Base-by-base conservation (phyloP, 2,797 vertebrate species). In the Tadarida brasiliensis region DNA sequence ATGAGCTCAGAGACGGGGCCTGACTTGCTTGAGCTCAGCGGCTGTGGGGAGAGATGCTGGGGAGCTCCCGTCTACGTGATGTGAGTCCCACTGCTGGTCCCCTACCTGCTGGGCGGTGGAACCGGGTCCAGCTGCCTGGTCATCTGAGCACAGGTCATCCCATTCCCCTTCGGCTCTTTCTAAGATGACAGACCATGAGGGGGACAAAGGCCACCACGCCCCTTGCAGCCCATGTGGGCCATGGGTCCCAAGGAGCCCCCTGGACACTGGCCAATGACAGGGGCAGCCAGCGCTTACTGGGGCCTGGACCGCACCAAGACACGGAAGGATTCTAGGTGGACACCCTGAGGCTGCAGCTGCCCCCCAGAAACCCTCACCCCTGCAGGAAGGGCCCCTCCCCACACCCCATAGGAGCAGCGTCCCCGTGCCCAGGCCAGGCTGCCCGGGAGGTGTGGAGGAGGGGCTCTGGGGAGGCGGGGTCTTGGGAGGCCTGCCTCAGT, bases 21-120 rank as follows among this genome's bases (percentile, higher is more conserved):
- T 78, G 70, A 71, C 10, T 2, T 57, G 9, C 4, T 16, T 11
- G 2, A 4, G 14, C 70, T 17, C 59, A 26, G 26, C 24, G 67
- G 68, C 49, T 17, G n/a, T 54, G 16, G 22, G 47, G 11, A 22
- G 70, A 4, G 26, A 11, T 12, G 49, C 47, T 22, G 8, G 47
- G 20, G 8, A 35, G 3, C 12, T 11, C 24, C 49, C 8, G 0
- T 24, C 68, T 28, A 3, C 4, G 6, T 15, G 33, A 39, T 68
- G 9, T 2, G 0, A 5, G 11, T 17, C 33, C 59, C 0, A 1
- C 0, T 10, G 68, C 14, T 73, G 35, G 11, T 26, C 14, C 44
- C n/a, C 16, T 1, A 2, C 24, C 20, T 39, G 33, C 47, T 19
- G 2, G 20, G 35, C 15, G 0, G 19, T 1, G 35, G 61, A 8